phyloP scores from a whole-genome alignment of 1,140 invertebrate genomes.

The Steinernema feltiae region DNA sequence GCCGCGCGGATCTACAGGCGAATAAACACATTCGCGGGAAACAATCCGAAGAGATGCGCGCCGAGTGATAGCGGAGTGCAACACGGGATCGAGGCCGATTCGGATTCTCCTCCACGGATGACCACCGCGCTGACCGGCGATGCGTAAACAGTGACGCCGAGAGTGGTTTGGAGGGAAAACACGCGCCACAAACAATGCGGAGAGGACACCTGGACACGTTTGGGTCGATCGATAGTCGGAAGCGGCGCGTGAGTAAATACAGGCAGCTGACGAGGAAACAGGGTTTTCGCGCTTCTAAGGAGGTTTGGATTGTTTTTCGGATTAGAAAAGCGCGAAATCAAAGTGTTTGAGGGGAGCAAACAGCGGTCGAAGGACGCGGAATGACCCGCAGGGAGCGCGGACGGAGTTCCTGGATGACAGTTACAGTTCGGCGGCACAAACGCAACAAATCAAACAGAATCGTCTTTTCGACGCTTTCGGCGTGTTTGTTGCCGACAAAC shows the following conservation, averaged over 20 bases:
- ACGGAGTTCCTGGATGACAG: neutral
- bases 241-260: slow-evolving; percentile 1
- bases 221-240: slow-evolving; percentile 9
- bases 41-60: neutral
- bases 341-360: neutral
- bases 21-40: neutral
- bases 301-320: neutral
- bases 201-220: slow-evolving; percentile 12
- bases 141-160: neutral
- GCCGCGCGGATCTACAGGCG: neutral
- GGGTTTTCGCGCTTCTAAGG: neutral
- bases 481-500: neutral
- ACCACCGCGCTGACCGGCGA: too few relatives aligned
- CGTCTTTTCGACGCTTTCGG: neutral
- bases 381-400: neutral
- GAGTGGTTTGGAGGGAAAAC: neutral
- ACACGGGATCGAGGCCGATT: neutral
- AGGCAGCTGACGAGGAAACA: neutral
- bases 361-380: neutral
- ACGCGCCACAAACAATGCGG: slow-evolving; percentile 12
- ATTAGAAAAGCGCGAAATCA: neutral
- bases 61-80: neutral
- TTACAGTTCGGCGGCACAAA: neutral
- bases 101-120: too few relatives aligned
- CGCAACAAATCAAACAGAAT: neutral